Percentiles rank a stretch among this genome's conserved stretches.
Conservation (phyloP, 1,140 invertebrate species). For the Neodiprion lecontei region DNA sequence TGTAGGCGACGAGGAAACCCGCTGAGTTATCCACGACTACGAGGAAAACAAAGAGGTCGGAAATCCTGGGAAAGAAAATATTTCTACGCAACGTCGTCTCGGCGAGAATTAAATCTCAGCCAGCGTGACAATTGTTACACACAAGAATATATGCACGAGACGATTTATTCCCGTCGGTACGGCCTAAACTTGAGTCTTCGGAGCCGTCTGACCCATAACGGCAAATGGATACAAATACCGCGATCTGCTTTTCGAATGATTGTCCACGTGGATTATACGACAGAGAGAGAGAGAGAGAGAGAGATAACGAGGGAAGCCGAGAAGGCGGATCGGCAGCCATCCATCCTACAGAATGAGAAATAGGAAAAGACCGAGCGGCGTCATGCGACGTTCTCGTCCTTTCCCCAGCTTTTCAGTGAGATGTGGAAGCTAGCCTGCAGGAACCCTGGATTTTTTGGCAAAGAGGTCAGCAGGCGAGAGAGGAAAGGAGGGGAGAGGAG, state of each 20-base stretch:
- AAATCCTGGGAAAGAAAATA: not conserved
- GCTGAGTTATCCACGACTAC: too few species aligned
- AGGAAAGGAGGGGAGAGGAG: slow-evolving; percentile 13
- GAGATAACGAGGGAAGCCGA: not conserved
- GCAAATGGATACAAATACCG: slow-evolving; percentile 10
- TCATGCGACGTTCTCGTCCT: not conserved
- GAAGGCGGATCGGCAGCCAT: slow-evolving; percentile 23
- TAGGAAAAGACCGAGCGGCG: not conserved
- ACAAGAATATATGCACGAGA: too few species aligned
- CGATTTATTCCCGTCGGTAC: too few species aligned
- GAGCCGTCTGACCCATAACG: slow-evolving; percentile 9
- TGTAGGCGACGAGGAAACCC: too few species aligned
- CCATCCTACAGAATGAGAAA: slow-evolving; percentile 24
- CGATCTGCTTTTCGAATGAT: slow-evolving; percentile 10
- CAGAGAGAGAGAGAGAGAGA: not conserved
- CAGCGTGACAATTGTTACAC: too few species aligned
- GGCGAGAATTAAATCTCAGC: not conserved
- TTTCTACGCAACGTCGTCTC: not conserved
- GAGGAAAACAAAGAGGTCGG: not conserved
- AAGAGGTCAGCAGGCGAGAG: not conserved
- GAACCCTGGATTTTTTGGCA: not conserved
- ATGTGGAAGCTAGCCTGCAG: not conserved
- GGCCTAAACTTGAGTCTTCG: not conserved
- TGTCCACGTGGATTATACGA: not conserved
- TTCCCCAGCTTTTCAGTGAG: not conserved